Evolutionary conservation across 2,797 vertebrate species (phyloP).

Genomic region (Scyliorhinus canicula): DNA sequence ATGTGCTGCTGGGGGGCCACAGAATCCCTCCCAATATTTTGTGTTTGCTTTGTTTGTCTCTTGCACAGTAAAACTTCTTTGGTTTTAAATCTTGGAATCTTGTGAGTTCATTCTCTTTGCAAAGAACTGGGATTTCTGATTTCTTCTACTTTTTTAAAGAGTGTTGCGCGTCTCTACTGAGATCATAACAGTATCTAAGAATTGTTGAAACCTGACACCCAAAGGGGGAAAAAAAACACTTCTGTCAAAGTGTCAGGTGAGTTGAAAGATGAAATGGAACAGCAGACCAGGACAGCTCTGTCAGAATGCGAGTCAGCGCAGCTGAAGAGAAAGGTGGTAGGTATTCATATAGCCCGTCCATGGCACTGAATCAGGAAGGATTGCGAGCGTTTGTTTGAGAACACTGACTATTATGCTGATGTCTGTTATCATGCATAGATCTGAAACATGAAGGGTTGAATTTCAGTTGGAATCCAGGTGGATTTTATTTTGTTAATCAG

Average conservation of each 20-base stretch:
- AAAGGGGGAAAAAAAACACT: not conserved
- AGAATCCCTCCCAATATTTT: too few relatives aligned
- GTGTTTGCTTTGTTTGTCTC: too few relatives aligned
- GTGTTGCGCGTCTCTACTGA: not conserved
- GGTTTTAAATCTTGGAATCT: too few relatives aligned
- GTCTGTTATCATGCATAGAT: not conserved
- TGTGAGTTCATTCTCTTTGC: not conserved
- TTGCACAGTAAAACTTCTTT: too few relatives aligned
- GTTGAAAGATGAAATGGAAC: not conserved
- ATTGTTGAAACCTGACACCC: not conserved
- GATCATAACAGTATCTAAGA: not conserved
- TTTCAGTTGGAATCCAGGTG: not conserved
- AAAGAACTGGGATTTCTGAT: not conserved
- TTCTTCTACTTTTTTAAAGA: not conserved
- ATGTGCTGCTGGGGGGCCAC: too few relatives aligned
- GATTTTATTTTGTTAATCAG: not conserved
- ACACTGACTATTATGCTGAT: not conserved
- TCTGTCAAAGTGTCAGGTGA: not conserved
- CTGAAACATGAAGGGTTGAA: not conserved
- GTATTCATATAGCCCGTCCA: not conserved
- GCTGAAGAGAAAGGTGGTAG: too few relatives aligned
- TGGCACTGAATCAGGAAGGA: not conserved
- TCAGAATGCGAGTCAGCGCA: not conserved
- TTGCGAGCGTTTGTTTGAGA: not conserved
- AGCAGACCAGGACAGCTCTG: not conserved